These are phyloP conservation scores for Tachysurus fulvidraco DNA, from an alignment of 2,113 vertebrate genomes.

Conservation along the genomic window DNA sequence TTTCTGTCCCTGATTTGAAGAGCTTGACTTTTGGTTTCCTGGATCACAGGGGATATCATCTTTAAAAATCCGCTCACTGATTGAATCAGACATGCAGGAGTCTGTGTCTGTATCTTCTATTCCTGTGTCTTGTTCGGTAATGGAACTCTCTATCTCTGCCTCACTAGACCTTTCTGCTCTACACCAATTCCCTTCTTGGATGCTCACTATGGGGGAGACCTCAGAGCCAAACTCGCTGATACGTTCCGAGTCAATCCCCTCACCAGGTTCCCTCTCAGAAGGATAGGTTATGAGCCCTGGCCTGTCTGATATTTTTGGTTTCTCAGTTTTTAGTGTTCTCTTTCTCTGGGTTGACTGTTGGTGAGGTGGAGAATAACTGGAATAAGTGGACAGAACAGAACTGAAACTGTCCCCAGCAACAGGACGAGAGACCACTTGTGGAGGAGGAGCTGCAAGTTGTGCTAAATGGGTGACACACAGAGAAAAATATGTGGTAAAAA, in stretches of 20 bases:
- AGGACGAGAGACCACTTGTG: conserved; percentile 48
- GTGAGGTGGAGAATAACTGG: conserved; percentile 46
- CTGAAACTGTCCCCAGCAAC: conserved; percentile 62
- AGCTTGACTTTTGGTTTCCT: not conserved
- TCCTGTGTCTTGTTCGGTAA: conserved; percentile 44
- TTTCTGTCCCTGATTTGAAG: conserved; percentile 23
- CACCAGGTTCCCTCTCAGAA: conserved; percentile 73
- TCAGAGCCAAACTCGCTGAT: conserved; percentile 54
- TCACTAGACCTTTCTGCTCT: conserved; percentile 27
- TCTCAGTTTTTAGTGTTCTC: conserved; percentile 46
- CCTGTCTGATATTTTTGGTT: conserved; percentile 47
- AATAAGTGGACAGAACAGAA: conserved; percentile 25
- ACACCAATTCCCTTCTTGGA: conserved; percentile 29
- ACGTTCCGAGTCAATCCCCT: conserved; percentile 75
- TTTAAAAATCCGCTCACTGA: conserved; percentile 14
- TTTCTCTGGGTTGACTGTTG: conserved; percentile 50
- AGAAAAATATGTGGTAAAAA: not conserved
- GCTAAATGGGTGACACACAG: conserved; percentile 51
- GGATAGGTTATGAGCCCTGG: conserved; percentile 55
- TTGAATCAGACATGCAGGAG: conserved; percentile 44
- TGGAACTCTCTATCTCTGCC: conserved; percentile 25
- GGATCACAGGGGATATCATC: conserved; percentile 14
- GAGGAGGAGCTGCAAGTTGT: conserved; percentile 57
- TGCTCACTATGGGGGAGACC: conserved; percentile 51
- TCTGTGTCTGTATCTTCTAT: conserved; percentile 48